Base-by-base conservation (phyloP, 2,888 invertebrate species). In the Altica lythri region DNA sequence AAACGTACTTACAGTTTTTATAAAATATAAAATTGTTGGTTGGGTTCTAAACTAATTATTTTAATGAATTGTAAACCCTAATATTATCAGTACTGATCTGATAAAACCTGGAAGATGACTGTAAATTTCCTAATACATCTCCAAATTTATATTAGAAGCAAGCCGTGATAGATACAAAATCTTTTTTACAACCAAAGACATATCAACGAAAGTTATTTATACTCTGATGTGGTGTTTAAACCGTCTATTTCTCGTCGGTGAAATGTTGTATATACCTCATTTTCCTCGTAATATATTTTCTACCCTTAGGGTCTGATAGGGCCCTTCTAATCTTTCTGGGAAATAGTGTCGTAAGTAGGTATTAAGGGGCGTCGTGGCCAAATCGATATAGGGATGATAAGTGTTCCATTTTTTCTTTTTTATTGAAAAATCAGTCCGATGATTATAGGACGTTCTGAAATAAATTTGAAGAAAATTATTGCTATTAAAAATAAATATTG, bases 331-430 rank as follows among this genome's bases (percentile, higher is more conserved):
- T 48, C 48, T 48, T 38, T 37, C 30, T 48, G 38, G 30, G 22
- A 48, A 48, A 48, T 48, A 48, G 48, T 40, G 30, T 38, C 18
- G 48, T 48, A 48, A 48, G 48, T 48, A 48, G 48, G 46, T 46
- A 46, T 46, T 46, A 46, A 42, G 37, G 35, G 46, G 27, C 22
- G 45, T 22, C 35, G 45, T 25, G 4, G 22, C 10, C 35, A 46
- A 46, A 46, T 46, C 45, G 45, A 46, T 46, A 46, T 34, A 16
- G n/a, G 25, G 22, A 34, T 25, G 25, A 17, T 12, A 32, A 44
- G 4, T 44, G 32, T n/a, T 35, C 19, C 19, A 45, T 34, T 17
- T 45, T 19, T 34, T 22, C 12, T 35, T 32, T 46, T 35, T 30
- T 30, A 30, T 30, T 13, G 18, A 13, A 25, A 12, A 46, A 4